Evolutionary conservation across 2,113 vertebrate species (phyloP), one percentile per base, ranked within the genome.

Genomic region (Gulo gulo): DNA sequence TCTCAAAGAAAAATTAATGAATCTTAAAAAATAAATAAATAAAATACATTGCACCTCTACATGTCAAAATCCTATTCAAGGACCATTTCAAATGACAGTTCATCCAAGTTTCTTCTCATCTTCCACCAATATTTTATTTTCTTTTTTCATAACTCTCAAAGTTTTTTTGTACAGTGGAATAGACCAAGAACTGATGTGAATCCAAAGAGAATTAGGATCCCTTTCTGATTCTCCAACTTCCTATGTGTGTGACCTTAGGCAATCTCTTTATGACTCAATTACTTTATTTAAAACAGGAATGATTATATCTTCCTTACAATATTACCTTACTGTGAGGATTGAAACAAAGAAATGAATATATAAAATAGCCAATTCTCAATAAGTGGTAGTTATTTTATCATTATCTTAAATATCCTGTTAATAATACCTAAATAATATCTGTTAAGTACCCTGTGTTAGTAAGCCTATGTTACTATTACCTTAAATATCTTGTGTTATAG

Each of bases 51-150:
- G 24, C 93, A 12, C 65, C 39, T 69, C 42, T n/a, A 31, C 2
- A 6, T 79, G 67, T 92, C 52, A 82, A 85, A 93, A 89, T 85
- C 34, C 4, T 86, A 74, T 26, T 84, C 39, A 65, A 91, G 65
- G 69, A 90, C 8, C 31, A 79, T 81, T 86, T 92, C 9, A 69
- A 83, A 81, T 45, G 42, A 31, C 2, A 31, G 11, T 80, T 91
- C 31, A 80, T 80, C 34, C n/a, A 24, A 45, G 15, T 61, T 71
- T 59, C 76, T 45, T 7, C 8, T 61, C 15, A 50, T 50, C 16
- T 94, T 90, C n/a, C 12, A 50, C 29, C 20, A n/a, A 83, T 21
- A 67, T 94, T 97, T 95, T 89, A 29, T 76, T 85, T 73, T 85
- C 24, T 86, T 2, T 92, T 23, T 88, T 74, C 34, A 91, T 52